phyloP scores from a whole-genome alignment of 2,888 invertebrate species.

The Germaria angustata region DNA sequence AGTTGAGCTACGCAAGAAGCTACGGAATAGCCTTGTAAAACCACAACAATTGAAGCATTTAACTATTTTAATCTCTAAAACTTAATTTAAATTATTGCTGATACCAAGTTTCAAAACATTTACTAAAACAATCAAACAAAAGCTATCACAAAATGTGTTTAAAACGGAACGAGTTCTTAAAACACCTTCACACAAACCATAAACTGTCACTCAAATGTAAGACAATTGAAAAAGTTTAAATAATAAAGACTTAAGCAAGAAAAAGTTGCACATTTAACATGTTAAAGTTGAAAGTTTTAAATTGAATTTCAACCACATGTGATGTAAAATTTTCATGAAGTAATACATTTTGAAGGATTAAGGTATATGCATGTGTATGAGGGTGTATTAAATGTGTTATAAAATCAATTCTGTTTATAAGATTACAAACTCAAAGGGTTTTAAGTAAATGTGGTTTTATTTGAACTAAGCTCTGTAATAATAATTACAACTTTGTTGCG shows the following conservation, averaged over 20 bases:
- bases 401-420: conserved; percentile 1
- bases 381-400: not conserved
- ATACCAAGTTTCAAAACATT: no score
- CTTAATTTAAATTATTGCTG: no score
- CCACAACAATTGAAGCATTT: no score
- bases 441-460: conserved; percentile 5
- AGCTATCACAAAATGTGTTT: not conserved
- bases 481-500: conserved; percentile 8
- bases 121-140: not conserved
- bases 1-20: no score
- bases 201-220: conserved; percentile 62
- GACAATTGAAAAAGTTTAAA: conserved; percentile 48
- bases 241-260: conserved; percentile 14
- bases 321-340: not conserved
- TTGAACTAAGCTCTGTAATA: not conserved
- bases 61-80: no score
- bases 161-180: not conserved
- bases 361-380: not conserved
- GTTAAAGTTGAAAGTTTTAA: conserved; percentile 36
- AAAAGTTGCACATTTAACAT: conserved; percentile 6
- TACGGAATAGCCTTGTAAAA: no score
- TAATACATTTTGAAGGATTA: conserved; percentile 21
- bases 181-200: conserved; percentile 17
- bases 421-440: not conserved
- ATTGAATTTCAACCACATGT: conserved; percentile 48